These are phyloP conservation scores for Brachionus koreanus DNA, from an alignment of 1,140 invertebrate genomes.

Conservation along the genomic window DNA sequence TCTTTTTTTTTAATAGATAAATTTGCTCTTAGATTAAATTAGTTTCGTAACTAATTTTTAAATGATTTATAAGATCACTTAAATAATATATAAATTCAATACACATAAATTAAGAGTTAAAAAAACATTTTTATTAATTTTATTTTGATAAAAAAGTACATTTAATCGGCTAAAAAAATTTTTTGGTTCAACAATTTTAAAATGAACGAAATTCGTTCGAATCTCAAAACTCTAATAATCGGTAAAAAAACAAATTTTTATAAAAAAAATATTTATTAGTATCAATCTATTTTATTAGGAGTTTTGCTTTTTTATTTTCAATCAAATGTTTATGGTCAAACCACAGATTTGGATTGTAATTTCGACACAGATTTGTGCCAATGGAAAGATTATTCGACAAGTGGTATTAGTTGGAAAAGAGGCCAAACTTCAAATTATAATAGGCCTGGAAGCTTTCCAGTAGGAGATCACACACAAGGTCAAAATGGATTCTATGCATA, in stretches of 20 bases:
- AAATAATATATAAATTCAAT: neutral
- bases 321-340: neutral
- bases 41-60: neutral
- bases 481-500: constrained; percentile 2
- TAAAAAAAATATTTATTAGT: neutral
- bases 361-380: neutral
- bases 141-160: neutral
- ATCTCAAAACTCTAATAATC: neutral
- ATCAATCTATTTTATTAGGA: neutral
- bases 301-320: neutral
- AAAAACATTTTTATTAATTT: neutral
- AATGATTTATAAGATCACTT: neutral
- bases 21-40: neutral
- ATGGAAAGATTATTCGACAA: neutral
- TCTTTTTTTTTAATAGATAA: neutral
- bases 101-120: neutral
- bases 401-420: constrained; percentile 2
- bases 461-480: constrained; percentile 9
- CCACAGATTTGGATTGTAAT: constrained; percentile 9
- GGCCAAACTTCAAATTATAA: neutral
- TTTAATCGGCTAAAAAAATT: neutral
- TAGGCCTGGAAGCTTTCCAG: neutral
- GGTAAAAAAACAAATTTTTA: neutral
- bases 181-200: neutral
- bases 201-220: constrained; percentile 31